Base-by-base conservation (phyloP, 2,888 invertebrate genomes). In the Drosophila prolongata region DNA sequence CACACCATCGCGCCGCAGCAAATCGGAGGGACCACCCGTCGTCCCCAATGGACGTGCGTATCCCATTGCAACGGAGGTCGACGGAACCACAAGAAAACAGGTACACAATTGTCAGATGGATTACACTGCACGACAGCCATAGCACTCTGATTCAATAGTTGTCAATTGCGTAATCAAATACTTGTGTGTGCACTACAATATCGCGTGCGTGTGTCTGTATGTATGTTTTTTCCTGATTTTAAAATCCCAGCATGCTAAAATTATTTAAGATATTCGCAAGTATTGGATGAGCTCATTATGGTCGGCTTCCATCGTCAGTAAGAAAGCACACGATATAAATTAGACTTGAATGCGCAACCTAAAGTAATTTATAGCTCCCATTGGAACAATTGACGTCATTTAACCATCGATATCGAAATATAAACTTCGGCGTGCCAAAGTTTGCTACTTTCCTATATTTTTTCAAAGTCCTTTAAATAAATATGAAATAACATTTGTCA, bases 1-100 rank as follows among this genome's bases (percentile, higher is more conserved):
- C 86, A 93, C 95, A 87, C 95, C 95, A 85, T 95, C 95, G 77
- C 93, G 95, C 75, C 95, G 96, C 91, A 96, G 96, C 94, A 96
- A 95, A 94, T 96, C 96, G 54, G 96, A 95, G 91, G 96, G 96
- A 64, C 96, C 96, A 65, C 95, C 93, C 88, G 90, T 92, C 82
- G 89, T 91, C 79, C 89, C 92, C 79, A 92, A 92, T 88, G 92
- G 92, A 77, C 90, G 90, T 74, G 90, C 90, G 72, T 92, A 84
- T 90, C 89, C 91, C 76, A 90, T 88, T 83, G 81, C 91, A 78
- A 89, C 90, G 89, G 91, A 91, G 78, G 77, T 90, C 85, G 90
- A 91, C 86, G 91, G 92, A 90, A 81, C 90, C 80, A 79, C 90
- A 88, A 89, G 89, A 80, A 91, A 90, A 91, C 91, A 92, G 92